Conservation (phyloP, 2,113 vertebrate genomes). For the Callipepla squamata region DNA sequence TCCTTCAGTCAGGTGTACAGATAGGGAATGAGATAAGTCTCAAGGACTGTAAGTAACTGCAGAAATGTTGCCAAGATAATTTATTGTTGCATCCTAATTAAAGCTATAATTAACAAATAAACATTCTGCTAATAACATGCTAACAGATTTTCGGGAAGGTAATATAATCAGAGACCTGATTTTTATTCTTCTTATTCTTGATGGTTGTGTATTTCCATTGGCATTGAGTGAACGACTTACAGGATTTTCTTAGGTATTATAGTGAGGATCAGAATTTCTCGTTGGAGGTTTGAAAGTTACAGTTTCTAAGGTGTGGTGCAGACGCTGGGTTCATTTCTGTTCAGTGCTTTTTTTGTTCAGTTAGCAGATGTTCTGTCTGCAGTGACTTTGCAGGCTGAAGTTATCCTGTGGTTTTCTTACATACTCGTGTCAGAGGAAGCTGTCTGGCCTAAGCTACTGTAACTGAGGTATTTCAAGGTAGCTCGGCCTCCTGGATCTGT, state of each 20-base stretch:
- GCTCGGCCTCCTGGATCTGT: not conserved
- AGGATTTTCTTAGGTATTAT: not conserved
- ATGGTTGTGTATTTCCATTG: not conserved
- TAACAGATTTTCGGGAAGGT: conserved; percentile 60
- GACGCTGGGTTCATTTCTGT: not conserved
- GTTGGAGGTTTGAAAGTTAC: not conserved
- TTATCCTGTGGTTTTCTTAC: not conserved
- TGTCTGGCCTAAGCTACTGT: not conserved
- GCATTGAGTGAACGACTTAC: not conserved
- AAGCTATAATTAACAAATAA: conserved; percentile 70
- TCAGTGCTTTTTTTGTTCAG: not conserved
- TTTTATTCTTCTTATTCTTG: not conserved
- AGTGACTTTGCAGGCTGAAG: not conserved
- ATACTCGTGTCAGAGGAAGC: not conserved
- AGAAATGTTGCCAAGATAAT: conserved; percentile 53
- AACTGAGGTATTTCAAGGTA: not conserved
- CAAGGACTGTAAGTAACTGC: conserved; percentile 49
- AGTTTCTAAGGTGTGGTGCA: not conserved
- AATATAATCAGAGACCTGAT: conserved; percentile 48
- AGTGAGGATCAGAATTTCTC: not conserved
- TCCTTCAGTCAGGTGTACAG: conserved; percentile 64
- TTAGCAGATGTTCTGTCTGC: not conserved
- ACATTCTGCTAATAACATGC: conserved; percentile 60
- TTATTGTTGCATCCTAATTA: conserved; percentile 64
- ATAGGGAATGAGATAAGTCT: conserved; percentile 63